phyloP scores from a whole-genome alignment of 2,113 vertebrate species.

The Dasyurus viverrinus region DNA sequence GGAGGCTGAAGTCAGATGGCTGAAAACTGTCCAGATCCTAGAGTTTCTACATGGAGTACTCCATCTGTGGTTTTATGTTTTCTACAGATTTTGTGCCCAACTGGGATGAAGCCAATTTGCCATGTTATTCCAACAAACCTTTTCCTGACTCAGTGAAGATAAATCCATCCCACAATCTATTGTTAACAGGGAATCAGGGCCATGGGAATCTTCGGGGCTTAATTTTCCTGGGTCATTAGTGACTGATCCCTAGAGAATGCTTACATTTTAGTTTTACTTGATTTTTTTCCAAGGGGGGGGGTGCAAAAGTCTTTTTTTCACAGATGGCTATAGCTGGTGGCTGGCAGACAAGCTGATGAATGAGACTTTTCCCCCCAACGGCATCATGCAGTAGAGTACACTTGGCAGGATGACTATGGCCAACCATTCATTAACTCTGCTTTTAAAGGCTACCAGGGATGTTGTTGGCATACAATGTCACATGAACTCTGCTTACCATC shows the following conservation, averaged over 20 bases:
- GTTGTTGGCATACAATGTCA: background rate
- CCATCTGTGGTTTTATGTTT: slow-evolving; percentile 69
- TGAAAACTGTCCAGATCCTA: slow-evolving; percentile 45
- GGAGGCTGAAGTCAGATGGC: slow-evolving; percentile 66
- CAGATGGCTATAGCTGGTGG: slow-evolving; percentile 75
- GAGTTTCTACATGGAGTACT: slow-evolving; percentile 63
- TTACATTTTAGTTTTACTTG: slow-evolving; percentile 71
- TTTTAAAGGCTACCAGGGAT: slow-evolving; percentile 72
- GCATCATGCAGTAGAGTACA: slow-evolving; percentile 19
- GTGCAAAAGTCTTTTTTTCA: slow-evolving; percentile 64
- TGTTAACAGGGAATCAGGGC: slow-evolving; percentile 21
- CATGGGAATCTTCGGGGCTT: slow-evolving; percentile 41
- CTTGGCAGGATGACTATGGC: slow-evolving; percentile 57
- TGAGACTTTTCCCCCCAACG: slow-evolving; percentile 66
- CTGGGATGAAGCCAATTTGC: slow-evolving; percentile 56
- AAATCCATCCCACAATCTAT: slow-evolving; percentile 55
- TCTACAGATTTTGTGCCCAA: slow-evolving; percentile 55
- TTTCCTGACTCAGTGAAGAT: slow-evolving; percentile 61
- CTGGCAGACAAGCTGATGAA: slow-evolving; percentile 78
- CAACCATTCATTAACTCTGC: slow-evolving; percentile 65
- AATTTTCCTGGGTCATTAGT: slow-evolving; percentile 64
- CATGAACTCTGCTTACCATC: slow-evolving; percentile 49
- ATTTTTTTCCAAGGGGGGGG: slow-evolving; percentile 61
- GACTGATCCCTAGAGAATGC: slow-evolving; percentile 61
- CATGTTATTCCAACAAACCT: slow-evolving; percentile 52